Percentiles rank a stretch among this genome's conserved stretches.
Evolutionary conservation across 2,797 vertebrate species (phyloP).

Genomic region (Dendrocincla fuliginosa): DNA sequence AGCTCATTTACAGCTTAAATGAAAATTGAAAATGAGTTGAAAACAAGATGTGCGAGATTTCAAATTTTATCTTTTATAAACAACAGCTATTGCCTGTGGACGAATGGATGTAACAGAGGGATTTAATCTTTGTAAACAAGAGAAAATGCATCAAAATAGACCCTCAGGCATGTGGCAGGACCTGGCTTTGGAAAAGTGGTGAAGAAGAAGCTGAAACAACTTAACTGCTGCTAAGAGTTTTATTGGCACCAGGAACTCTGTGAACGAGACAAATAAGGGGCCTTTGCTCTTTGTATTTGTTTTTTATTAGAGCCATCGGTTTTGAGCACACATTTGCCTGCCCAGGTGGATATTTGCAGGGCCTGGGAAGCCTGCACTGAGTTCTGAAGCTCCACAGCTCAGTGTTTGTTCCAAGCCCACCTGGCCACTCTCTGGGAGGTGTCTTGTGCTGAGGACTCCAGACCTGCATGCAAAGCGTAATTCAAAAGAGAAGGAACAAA

Average conservation of each 20-base stretch:
- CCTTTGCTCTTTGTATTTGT: not conserved
- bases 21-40: slow-evolving; percentile 12
- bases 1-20: slow-evolving; percentile 6
- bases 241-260: slow-evolving; percentile 1
- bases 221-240: not conserved
- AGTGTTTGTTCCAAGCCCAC: not conserved
- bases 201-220: not conserved
- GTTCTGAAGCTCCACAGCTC: not conserved
- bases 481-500: not conserved
- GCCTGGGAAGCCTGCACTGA: not conserved
- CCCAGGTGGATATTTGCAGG: not conserved
- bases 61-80: not conserved
- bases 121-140: slow-evolving; percentile 38
- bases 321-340: not conserved
- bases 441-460: not conserved
- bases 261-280: not conserved
- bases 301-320: not conserved
- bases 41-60: slow-evolving; percentile 1
- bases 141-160: not conserved
- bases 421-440: not conserved
- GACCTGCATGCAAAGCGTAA: not conserved
- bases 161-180: not conserved
- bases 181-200: not conserved
- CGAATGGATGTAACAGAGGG: not conserved
- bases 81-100: slow-evolving; percentile 5